phyloP scores from a whole-genome alignment of 2,113 vertebrate species.

The Phaethornis superciliosus region DNA sequence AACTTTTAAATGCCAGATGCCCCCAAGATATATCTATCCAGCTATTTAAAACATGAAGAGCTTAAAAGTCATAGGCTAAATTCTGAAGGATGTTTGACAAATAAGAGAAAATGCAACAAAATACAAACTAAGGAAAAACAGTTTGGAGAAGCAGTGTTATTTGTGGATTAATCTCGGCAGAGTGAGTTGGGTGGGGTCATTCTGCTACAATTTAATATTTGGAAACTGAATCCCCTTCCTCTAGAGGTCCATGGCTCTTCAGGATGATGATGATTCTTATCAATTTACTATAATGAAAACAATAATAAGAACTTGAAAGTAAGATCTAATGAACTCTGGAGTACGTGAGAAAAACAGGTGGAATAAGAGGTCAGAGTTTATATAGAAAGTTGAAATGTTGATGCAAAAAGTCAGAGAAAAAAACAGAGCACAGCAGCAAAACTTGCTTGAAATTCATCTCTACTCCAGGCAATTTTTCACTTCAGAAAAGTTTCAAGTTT shows the following conservation, averaged over 20 bases:
- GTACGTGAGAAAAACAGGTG: neutral
- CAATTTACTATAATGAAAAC: neutral
- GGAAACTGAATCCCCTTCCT: neutral
- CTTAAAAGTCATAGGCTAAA: neutral
- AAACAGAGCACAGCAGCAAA: neutral
- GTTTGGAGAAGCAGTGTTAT: neutral
- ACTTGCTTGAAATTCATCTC: neutral
- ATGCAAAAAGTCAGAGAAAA: neutral
- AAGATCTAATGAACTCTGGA: neutral
- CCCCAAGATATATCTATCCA: neutral
- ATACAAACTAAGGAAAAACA: fast-evolving
- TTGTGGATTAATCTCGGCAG: neutral
- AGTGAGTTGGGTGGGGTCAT: neutral
- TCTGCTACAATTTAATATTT: neutral
- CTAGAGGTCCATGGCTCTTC: neutral
- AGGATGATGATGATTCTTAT: too few relatives aligned
- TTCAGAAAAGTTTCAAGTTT: neutral
- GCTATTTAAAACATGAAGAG: neutral
- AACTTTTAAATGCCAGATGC: neutral
- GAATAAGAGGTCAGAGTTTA: neutral
- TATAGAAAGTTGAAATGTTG: neutral
- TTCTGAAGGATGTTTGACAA: neutral
- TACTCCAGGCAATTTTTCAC: neutral
- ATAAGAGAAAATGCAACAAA: neutral
- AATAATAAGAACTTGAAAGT: neutral